Percentiles rank a stretch among this genome's conserved stretches.
These are phyloP conservation scores for Pagrus major DNA, from an alignment of 2,113 vertebrate species.

Conservation along the genomic window DNA sequence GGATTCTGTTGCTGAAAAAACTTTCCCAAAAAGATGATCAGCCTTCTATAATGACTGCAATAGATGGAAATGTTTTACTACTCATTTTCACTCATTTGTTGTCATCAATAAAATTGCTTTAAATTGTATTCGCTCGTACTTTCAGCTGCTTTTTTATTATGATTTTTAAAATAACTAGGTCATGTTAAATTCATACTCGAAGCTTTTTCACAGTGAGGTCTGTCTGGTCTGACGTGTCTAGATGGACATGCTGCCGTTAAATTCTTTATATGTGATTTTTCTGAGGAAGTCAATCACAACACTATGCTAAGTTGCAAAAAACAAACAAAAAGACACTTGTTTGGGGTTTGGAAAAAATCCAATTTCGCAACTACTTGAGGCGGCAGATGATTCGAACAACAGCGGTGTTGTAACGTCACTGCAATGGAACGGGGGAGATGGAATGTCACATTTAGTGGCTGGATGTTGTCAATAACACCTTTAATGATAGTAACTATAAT, in stretches of 20 bases:
- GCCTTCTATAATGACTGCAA: conserved; percentile 70
- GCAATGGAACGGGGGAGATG: too few relatives aligned
- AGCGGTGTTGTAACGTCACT: too few relatives aligned
- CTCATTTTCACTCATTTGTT: conserved; percentile 75
- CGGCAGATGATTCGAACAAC: too few relatives aligned
- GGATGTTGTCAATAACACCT: too few relatives aligned
- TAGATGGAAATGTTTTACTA: conserved; percentile 71
- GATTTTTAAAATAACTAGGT: not conserved
- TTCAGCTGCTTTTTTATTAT: not conserved
- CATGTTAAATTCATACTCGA: too few relatives aligned
- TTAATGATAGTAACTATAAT: too few relatives aligned
- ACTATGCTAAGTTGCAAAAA: not conserved
- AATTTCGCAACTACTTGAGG: too few relatives aligned
- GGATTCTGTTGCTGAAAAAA: conserved; percentile 53
- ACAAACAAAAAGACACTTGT: too few relatives aligned
- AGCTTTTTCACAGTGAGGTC: not conserved
- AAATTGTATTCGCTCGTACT: conserved; percentile 52
- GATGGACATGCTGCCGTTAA: not conserved
- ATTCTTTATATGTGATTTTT: not conserved
- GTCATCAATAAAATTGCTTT: conserved; percentile 81
- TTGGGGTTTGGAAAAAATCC: too few relatives aligned
- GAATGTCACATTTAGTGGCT: too few relatives aligned
- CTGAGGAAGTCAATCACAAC: not conserved
- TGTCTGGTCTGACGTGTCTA: not conserved
- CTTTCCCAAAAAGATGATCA: conserved; percentile 56